These are phyloP conservation scores for Baronia brevicornis DNA, from an alignment of 2,888 invertebrate species.

Conservation along the genomic window DNA sequence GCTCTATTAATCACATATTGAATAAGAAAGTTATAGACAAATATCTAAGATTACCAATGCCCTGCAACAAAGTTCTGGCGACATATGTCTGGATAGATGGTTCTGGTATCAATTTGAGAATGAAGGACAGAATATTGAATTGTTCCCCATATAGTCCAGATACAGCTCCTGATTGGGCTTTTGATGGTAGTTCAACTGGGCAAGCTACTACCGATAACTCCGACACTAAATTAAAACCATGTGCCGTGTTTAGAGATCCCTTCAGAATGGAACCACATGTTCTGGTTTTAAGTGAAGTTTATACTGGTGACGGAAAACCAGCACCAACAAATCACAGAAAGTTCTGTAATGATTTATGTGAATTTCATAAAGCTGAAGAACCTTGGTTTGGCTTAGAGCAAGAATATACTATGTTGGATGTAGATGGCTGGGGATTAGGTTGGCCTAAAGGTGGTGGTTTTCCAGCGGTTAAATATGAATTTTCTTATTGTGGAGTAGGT, in stretches of 20 bases:
- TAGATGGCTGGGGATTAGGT: constrained; percentile 91
- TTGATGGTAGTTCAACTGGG: constrained; percentile 93
- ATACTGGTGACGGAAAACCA: constrained; percentile 81
- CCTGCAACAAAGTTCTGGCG: constrained; percentile 77
- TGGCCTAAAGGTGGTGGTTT: constrained; percentile 96
- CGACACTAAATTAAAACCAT: constrained; percentile 92
- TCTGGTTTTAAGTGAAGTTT: constrained; percentile 90
- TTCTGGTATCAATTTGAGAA: constrained; percentile 81
- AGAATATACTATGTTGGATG: constrained; percentile 91
- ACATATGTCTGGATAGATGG: constrained; percentile 89
- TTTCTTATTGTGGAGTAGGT: constrained; percentile 94
- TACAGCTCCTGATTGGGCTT: constrained; percentile 87
- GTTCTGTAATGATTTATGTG: constrained; percentile 81
- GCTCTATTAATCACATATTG: constrained; percentile 62
- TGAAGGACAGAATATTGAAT: constrained; percentile 80
- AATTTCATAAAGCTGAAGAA: constrained; percentile 78
- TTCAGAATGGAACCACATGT: constrained; percentile 92
- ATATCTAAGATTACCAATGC: constrained; percentile 74
- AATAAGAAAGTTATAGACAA: constrained; percentile 66
- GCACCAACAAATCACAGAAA: constrained; percentile 83
- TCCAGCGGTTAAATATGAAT: constrained; percentile 91
- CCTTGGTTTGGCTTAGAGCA: constrained; percentile 97
- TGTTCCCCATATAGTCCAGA: constrained; percentile 75
- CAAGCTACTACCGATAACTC: constrained; percentile 89
- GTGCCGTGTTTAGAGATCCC: constrained; percentile 92